Base-by-base conservation (phyloP, 2,888 invertebrate genomes). In the Geotrupes spiniger region DNA sequence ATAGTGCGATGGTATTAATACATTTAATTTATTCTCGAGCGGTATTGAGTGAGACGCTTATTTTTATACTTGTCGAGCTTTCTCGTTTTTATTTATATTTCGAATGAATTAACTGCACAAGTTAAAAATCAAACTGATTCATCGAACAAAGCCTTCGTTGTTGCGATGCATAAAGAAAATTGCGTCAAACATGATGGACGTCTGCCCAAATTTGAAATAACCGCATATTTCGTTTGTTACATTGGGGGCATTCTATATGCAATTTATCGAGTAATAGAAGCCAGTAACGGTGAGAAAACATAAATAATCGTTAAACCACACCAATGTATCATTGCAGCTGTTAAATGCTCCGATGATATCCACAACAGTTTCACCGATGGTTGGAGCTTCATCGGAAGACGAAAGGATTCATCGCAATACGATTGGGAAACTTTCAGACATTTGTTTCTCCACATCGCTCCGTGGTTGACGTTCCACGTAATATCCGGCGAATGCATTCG, bases 381-480 rank as follows among this genome's bases (percentile, higher is more conserved):
- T 25, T 83, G 83, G 83, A 59, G 62, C 6, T 70, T 80, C 59
- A 57, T 82, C 38, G 68, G 73, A 17, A 74, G 78, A 59, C 76
- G 76, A 52, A 79, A 79, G 16, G 89, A 89, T 73, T 70, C 74
- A 16, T 79, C 85, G 12, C 88, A 89, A 71, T 74, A 78, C 63
- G 89, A 89, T 74, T 89, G 88, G 88, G 78, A 72, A 62, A 75
- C 78, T 46, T 84, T 82, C 77, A 78, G 79, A 60, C 77, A 73
- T 54, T 76, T 79, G 45, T 66, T 83, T 41, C 65, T 71, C 36
- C 71, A 68, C 52, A 68, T 80, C 42, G 74, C 78, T 64, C 76
- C 78, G 42, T 84, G 81, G 76, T 63, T 82, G 52, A 58, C 78
- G 48, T 46, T 78, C 16, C 81, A 85, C 61, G 72, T 81, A 55